These are phyloP conservation scores for Silurus glanis DNA, from an alignment of 2,113 vertebrate genomes.

Conservation along the genomic window DNA sequence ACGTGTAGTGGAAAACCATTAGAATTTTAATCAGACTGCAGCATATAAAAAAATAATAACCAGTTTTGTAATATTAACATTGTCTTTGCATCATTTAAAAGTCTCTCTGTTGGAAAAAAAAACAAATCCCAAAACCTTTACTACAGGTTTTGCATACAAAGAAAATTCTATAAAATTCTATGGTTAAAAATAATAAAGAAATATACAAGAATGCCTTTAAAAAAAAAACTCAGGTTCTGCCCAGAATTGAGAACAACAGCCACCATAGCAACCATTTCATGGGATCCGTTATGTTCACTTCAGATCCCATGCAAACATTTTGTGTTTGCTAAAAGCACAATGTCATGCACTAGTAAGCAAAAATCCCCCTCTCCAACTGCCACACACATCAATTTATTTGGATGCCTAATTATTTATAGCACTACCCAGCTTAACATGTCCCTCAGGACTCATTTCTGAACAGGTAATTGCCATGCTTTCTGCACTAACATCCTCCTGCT, in stretches of 20 bases:
- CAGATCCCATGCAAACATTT: background rate
- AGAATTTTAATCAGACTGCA: background rate
- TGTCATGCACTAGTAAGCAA: background rate
- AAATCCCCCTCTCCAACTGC: slow-evolving; percentile 11
- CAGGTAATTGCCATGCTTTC: slow-evolving; percentile 31
- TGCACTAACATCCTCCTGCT: slow-evolving; percentile 29
- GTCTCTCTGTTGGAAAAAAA: background rate
- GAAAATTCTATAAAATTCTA: background rate
- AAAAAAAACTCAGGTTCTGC: background rate
- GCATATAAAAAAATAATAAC: background rate
- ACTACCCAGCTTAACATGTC: slow-evolving; percentile 25
- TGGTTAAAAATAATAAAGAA: background rate
- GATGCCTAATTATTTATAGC: slow-evolving; percentile 38
- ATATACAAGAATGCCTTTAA: background rate
- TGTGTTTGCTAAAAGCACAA: slow-evolving; percentile 1
- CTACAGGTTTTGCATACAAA: background rate
- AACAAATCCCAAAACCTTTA: background rate
- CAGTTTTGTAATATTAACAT: background rate
- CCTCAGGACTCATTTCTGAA: slow-evolving; percentile 28
- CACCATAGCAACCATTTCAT: background rate
- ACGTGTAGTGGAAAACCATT: background rate
- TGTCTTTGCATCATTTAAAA: background rate
- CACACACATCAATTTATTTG: slow-evolving; percentile 15
- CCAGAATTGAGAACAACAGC: background rate
- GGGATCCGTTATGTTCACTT: background rate